Percentiles rank a stretch among this genome's conserved stretches.
These are phyloP conservation scores for Vireo griseus DNA, from an alignment of 2,797 vertebrate species.

Conservation along the genomic window DNA sequence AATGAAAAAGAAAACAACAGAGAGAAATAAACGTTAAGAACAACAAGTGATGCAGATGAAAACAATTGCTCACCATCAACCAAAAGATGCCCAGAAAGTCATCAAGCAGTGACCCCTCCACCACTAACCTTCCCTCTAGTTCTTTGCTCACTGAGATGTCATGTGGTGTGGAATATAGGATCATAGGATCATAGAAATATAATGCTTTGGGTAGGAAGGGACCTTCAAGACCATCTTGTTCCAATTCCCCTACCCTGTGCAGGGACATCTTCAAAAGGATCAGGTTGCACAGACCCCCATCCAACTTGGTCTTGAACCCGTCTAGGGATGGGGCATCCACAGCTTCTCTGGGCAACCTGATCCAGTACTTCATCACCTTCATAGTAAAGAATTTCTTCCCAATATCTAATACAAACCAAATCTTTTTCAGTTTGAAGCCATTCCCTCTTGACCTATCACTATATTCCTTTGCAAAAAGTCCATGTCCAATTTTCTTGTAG, in stretches of 20 bases:
- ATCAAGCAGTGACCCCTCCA: too few relatives aligned
- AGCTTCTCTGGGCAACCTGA: background rate
- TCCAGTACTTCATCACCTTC: background rate
- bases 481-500: background rate
- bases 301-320: background rate
- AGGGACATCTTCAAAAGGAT: background rate
- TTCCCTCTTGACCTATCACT: background rate
- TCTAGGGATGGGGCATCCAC: background rate
- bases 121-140: background rate
- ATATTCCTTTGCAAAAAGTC: background rate
- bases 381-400: background rate
- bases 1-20: background rate
- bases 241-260: too few relatives aligned
- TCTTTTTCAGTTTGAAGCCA: background rate
- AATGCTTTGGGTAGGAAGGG: background rate
- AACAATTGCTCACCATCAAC: background rate
- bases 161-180: background rate
- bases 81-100: accelerated
- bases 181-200: background rate
- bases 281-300: background rate
- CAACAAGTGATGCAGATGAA: background rate
- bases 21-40: background rate
- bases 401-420: background rate
- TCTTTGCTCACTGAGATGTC: background rate
- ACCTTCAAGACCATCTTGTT: background rate